Percentiles rank a stretch among this genome's conserved stretches.
These are phyloP conservation scores for Alcedo quadribrachys DNA, from an alignment of 2,797 vertebrate species.

Conservation along the genomic window DNA sequence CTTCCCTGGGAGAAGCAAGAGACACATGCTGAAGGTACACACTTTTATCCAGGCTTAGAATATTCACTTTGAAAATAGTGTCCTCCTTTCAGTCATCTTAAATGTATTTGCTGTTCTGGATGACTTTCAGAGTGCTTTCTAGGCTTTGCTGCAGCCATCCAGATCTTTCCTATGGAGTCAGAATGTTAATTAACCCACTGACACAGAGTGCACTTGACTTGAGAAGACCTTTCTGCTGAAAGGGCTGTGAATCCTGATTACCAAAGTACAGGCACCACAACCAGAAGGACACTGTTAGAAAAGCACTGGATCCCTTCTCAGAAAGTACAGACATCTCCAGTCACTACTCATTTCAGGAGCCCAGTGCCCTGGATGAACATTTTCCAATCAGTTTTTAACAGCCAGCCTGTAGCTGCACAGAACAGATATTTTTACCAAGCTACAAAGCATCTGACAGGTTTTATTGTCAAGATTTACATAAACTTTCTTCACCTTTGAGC, in stretches of 20 bases:
- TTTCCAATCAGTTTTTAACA: not conserved
- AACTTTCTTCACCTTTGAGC: constrained; percentile 15
- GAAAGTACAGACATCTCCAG: not conserved
- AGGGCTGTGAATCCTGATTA: not conserved
- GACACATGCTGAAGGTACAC: not conserved
- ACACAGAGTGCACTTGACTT: not conserved
- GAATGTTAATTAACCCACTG: not conserved
- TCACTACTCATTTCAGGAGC: not conserved
- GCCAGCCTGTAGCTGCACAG: not conserved
- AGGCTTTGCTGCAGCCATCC: not conserved
- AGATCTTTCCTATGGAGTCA: not conserved
- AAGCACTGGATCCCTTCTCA: not conserved
- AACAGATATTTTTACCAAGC: not conserved
- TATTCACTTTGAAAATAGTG: constrained; percentile 3
- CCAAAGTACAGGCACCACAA: not conserved
- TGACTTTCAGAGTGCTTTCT: not conserved
- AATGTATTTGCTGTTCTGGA: not conserved
- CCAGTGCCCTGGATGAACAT: not conserved
- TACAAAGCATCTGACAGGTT: not conserved
- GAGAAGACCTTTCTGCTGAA: not conserved
- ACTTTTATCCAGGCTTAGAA: not conserved
- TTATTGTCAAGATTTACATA: constrained; percentile 14
- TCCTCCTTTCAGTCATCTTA: not conserved
- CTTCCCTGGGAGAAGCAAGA: not conserved
- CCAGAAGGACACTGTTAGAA: not conserved